Evolutionary conservation across 2,113 vertebrate genomes (phyloP).

Genomic region (Lanius collurio): DNA sequence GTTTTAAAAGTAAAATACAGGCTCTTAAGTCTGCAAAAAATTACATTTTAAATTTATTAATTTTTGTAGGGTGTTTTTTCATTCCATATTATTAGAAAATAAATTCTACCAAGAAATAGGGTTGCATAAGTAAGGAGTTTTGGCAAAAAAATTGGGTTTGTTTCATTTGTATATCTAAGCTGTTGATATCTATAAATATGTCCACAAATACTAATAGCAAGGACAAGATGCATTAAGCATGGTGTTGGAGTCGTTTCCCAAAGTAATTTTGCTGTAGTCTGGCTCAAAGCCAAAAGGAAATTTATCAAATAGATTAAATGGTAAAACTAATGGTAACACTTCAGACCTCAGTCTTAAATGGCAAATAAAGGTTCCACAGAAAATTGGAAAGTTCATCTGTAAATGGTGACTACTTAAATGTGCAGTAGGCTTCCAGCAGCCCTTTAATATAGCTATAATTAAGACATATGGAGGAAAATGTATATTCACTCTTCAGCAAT

Average conservation of each 20-base stretch:
- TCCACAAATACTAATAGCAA: background rate
- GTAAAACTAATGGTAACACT: background rate
- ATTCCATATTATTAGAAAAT: background rate
- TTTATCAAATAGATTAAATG: constrained; percentile 32
- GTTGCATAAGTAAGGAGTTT: background rate
- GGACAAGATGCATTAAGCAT: background rate
- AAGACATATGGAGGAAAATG: background rate
- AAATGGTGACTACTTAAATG: background rate
- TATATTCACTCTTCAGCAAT: background rate
- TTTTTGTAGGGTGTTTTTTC: background rate
- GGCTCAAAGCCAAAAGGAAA: constrained; percentile 19
- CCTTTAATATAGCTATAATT: background rate
- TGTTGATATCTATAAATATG: background rate
- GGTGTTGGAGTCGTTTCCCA: background rate
- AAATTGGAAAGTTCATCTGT: constrained; percentile 20
- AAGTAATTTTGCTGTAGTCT: constrained; percentile 9
- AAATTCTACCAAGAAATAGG: background rate
- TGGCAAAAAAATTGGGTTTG: background rate
- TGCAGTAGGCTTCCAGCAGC: background rate
- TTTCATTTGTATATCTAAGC: background rate
- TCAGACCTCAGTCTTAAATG: background rate
- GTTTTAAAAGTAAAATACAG: background rate
- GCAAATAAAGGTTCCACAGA: constrained; percentile 9
- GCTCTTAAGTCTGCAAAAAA: background rate
- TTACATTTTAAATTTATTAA: background rate